phyloP scores from a whole-genome alignment of 2,888 invertebrate genomes.

The Xylota sylvarum region DNA sequence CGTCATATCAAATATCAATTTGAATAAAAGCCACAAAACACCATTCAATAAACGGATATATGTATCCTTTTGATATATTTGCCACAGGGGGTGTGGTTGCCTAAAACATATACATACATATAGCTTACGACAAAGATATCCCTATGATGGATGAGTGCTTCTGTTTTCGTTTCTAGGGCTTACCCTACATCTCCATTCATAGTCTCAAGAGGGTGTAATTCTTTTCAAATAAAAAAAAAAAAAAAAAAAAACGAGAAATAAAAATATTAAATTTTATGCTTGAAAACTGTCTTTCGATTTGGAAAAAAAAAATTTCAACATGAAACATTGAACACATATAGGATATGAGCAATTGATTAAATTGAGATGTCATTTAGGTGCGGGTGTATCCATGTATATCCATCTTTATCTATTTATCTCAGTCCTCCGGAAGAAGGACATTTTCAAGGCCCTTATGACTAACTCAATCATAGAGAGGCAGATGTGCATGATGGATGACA shows the following conservation, averaged over 20 bases:
- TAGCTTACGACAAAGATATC: conserved; percentile 4
- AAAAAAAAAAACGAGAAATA: neutral
- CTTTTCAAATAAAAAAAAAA: neutral
- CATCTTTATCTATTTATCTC: neutral
- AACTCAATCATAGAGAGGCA: neutral
- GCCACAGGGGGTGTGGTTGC: conserved; percentile 9
- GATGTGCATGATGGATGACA: conserved; percentile 26
- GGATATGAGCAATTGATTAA: conserved; percentile 22
- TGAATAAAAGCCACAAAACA: conserved; percentile 28
- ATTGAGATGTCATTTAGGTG: conserved; percentile 9
- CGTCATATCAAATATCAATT: conserved; percentile 26
- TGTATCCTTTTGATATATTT: conserved; percentile 10
- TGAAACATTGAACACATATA: conserved; percentile 9
- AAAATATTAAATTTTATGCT: conserved; percentile 5
- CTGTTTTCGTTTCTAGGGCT: neutral
- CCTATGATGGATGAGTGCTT: conserved; percentile 11
- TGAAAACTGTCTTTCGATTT: conserved; percentile 5
- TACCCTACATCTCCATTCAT: neutral
- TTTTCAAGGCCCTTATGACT: neutral
- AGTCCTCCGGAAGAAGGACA: neutral
- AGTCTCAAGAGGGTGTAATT: neutral
- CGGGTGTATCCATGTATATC: neutral
- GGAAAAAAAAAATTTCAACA: neutral
- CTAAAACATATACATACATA: neutral
- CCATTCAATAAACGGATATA: conserved; percentile 16